Evolutionary conservation across 2,113 vertebrate species (phyloP).

Genomic region (Circaetus gallicus): DNA sequence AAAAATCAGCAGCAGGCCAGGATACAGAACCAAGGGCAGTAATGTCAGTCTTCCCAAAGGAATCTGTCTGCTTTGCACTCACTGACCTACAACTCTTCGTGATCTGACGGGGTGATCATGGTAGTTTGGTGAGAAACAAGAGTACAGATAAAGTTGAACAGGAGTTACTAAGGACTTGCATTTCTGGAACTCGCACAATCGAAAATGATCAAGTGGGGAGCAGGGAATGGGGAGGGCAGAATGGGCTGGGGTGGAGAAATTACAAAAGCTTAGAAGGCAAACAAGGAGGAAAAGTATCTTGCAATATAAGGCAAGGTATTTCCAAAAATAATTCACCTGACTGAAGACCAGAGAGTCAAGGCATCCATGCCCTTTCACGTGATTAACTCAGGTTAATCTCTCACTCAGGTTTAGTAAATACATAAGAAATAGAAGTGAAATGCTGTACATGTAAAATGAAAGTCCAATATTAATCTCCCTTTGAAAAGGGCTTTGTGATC

Average conservation of each 20-base stretch:
- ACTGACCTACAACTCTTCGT: neutral
- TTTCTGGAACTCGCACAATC: neutral
- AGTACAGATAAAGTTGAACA: neutral
- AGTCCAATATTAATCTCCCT: neutral
- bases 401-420: neutral
- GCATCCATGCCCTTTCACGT: fast-evolving
- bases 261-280: neutral
- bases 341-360: neutral
- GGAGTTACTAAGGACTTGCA: neutral
- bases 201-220: neutral
- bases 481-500: neutral
- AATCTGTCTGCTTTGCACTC: neutral
- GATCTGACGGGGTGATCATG: neutral
- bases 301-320: neutral
- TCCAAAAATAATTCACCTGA: neutral
- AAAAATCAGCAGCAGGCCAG: neutral
- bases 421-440: neutral
- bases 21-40: neutral
- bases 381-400: neutral
- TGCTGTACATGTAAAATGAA: neutral
- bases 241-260: neutral
- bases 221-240: neutral
- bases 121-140: neutral
- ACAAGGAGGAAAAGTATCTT: neutral
- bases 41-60: neutral